Evolutionary conservation across 2,888 invertebrate genomes (phyloP), one percentile per base, ranked within the genome.

Genomic region (Pyralis farinalis): DNA sequence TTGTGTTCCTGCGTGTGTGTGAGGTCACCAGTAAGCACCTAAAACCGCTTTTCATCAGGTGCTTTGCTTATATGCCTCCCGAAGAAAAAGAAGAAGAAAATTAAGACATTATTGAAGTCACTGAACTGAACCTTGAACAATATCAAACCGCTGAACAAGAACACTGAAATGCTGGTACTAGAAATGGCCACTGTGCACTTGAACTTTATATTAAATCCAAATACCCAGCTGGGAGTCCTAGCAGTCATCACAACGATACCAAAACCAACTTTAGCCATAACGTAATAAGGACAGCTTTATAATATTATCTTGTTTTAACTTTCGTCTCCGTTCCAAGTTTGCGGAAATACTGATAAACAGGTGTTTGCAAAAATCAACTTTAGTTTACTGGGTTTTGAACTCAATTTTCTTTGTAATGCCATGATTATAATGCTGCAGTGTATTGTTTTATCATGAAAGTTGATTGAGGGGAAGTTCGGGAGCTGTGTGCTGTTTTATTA

Each of bases 231-330:
- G 55, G n/a, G 4, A 9, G 40, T 36, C 34, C 40, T 42, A 51
- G 40, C 34, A 42, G 33, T 41, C 44, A 30, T 52, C 53, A 57
- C 49, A 53, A 52, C 42, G 36, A 40, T 8, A 35, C 49, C 44
- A 63, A 53, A 47, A 25, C 51, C 46, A 55, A 41, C 49, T 60
- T 57, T 62, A 56, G 44, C 42, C 36, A 42, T 42, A 51, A 46
- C 11, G 29, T 9, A 32, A 52, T 55, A 63, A 51, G 49, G 42
- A 40, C 48, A 39, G 43, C 40, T 55, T 42, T 37, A 12, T 33
- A 37, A 35, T 34, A 48, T 49, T 46, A 47, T 52, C 53, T 53
- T 58, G 44, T 57, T 53, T 46, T 54, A 47, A 51, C 49, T 40
- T 47, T 55, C 47, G 53, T 58, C 58, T 55, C 56, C 7, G 25